Evolutionary conservation across 1,140 invertebrate genomes (phyloP).

Genomic region (Bombus waltoni): DNA sequence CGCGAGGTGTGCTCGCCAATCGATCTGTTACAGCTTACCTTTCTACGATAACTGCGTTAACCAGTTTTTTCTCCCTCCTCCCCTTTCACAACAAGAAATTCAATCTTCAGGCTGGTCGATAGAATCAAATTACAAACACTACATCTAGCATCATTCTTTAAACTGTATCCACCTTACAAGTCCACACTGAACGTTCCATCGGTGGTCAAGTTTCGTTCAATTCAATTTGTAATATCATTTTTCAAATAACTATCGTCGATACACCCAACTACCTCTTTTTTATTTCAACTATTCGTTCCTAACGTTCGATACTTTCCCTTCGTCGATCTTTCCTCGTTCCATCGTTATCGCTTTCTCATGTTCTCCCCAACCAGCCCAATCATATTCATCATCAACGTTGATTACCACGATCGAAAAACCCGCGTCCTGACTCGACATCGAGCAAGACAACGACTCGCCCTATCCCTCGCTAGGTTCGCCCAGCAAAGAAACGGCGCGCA

Average conservation of each 20-base stretch:
- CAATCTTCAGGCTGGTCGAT: slow-evolving; percentile 7
- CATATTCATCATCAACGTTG: background rate
- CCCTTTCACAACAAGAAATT: slow-evolving; percentile 9
- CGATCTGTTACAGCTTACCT: slow-evolving; percentile 44
- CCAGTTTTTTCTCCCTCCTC: background rate
- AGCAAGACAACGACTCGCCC: background rate
- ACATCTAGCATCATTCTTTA: background rate
- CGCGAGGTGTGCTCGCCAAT: slow-evolving; percentile 47
- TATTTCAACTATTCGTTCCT: too few relatives aligned
- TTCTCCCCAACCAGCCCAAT: background rate
- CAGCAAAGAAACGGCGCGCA: slow-evolving; percentile 41
- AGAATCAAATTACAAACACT: slow-evolving; percentile 25
- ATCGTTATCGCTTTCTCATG: background rate
- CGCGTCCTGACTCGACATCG: background rate
- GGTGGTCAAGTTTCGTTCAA: background rate
- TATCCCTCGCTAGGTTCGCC: too few relatives aligned
- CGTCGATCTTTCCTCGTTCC: too few relatives aligned
- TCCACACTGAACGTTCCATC: slow-evolving; percentile 1
- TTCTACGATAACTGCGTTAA: slow-evolving; percentile 37
- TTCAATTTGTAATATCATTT: background rate
- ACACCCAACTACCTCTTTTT: too few relatives aligned
- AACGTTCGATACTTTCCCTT: too few relatives aligned
- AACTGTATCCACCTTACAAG: background rate
- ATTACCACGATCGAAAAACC: background rate
- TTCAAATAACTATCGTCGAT: background rate